phyloP scores from a whole-genome alignment of 1,140 invertebrate species.

The Maconellicoccus hirsutus region DNA sequence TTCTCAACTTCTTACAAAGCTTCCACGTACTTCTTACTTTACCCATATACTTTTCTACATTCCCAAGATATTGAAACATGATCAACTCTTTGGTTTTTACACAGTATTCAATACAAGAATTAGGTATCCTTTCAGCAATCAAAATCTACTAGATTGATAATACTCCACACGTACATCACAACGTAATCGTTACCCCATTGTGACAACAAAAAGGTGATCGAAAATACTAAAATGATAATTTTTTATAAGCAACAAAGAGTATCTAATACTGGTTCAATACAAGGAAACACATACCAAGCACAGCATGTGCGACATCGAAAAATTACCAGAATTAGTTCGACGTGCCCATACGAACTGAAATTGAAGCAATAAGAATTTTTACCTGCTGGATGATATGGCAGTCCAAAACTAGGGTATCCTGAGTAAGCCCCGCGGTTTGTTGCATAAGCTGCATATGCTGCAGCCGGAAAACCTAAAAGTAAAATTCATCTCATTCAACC shows the following conservation, averaged over 20 bases:
- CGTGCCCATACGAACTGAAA: slow-evolving; percentile 41
- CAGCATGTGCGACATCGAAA: slow-evolving; percentile 37
- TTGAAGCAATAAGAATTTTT: slow-evolving; percentile 47
- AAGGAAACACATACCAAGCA: slow-evolving; percentile 75
- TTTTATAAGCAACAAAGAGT: background rate
- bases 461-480: slow-evolving; percentile 75
- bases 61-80: too few species aligned
- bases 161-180: too few species aligned
- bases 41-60: too few species aligned
- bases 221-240: background rate
- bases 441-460: slow-evolving; percentile 83
- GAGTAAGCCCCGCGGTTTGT: slow-evolving; percentile 86
- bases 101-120: too few species aligned
- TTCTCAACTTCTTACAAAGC: too few species aligned
- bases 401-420: slow-evolving; percentile 91
- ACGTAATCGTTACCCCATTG: too few species aligned
- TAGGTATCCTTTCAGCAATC: too few species aligned
- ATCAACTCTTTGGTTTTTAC: too few species aligned
- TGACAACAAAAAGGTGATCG: too few species aligned
- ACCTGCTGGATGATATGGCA: slow-evolving; percentile 85
- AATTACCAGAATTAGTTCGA: slow-evolving; percentile 12
- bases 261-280: slow-evolving; percentile 33
- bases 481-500: too few species aligned
- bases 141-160: too few species aligned
- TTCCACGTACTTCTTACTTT: too few species aligned